Conservation (phyloP, 2,113 vertebrate species). For the Rallus limicola region DNA sequence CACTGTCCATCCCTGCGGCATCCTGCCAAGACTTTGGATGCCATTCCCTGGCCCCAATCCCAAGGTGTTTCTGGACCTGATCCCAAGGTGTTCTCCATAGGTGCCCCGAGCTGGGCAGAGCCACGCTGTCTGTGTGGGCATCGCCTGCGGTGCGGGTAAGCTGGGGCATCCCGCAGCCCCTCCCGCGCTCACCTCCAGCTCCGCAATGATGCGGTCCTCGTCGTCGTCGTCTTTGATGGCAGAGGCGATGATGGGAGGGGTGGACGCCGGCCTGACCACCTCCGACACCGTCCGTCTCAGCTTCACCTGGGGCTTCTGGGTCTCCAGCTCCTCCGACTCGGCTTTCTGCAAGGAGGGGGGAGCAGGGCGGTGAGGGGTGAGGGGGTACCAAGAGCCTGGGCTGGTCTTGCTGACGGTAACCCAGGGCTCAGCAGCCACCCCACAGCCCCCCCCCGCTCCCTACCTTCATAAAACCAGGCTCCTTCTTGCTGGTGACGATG, state of each 20-base stretch:
- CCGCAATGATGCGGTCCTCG: slow-evolving; percentile 86
- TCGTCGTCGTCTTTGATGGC: slow-evolving; percentile 87
- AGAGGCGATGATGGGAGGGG: slow-evolving; percentile 88
- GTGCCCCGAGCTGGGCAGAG: not conserved
- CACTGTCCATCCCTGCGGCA: rapidly evolving
- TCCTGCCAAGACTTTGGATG: rapidly evolving
- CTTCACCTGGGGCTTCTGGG: slow-evolving; percentile 91
- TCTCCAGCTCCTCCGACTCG: slow-evolving; percentile 90
- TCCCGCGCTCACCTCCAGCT: slow-evolving; percentile 84
- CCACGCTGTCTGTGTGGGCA: not conserved
- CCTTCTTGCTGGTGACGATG: slow-evolving; percentile 90
- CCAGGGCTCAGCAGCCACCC: not conserved
- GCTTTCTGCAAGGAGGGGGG: slow-evolving; percentile 78
- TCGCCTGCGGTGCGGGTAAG: not conserved
- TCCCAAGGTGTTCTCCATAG: not conserved
- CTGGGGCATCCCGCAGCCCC: not conserved
- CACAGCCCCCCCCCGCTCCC: rapidly evolving
- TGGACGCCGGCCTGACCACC: slow-evolving; percentile 91
- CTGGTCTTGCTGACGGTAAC: not conserved
- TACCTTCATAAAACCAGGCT: slow-evolving; percentile 78
- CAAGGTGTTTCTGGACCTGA: not conserved
- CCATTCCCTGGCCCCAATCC: rapidly evolving
- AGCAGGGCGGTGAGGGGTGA: not conserved
- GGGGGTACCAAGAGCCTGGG: rapidly evolving
- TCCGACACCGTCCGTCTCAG: slow-evolving; percentile 89